These are phyloP conservation scores for Psophia crepitans DNA, from an alignment of 2,113 vertebrate species.

Conservation along the genomic window DNA sequence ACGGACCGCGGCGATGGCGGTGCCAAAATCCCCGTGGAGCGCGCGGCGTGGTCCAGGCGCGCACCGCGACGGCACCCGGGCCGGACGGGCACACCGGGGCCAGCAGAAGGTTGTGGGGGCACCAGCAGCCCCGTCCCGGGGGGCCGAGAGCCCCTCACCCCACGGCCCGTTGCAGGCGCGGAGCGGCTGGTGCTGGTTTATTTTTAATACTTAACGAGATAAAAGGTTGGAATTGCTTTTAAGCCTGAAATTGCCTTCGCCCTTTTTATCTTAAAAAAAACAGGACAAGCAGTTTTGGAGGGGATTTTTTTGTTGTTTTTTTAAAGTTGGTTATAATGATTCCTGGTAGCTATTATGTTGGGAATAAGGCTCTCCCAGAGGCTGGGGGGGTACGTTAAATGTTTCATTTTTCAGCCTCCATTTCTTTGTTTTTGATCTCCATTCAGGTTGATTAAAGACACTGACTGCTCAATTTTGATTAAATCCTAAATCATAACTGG, in stretches of 20 bases:
- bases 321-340: background rate
- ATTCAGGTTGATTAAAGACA: constrained; percentile 69
- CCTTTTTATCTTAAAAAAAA: constrained; percentile 22
- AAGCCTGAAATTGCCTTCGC: background rate
- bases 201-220: constrained; percentile 36
- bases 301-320: background rate
- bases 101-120: background rate
- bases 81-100: fast-evolving
- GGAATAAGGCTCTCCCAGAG: background rate
- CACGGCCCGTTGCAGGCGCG: fast-evolving
- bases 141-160: fast-evolving
- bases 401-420: background rate
- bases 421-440: constrained; percentile 49
- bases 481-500: constrained; percentile 73
- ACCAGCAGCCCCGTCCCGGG: background rate
- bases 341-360: constrained; percentile 35
- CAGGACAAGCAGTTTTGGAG: background rate
- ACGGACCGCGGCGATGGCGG: fast-evolving
- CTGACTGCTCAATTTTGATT: constrained; percentile 72
- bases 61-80: fast-evolving
- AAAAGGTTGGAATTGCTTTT: constrained; percentile 38
- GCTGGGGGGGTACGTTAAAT: background rate
- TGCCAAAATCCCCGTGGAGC: fast-evolving
- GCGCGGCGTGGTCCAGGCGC: fast-evolving
- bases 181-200: background rate